A percentile compares a stretch with the other conserved stretches of the same genome.
phyloP scores from a whole-genome alignment of 2,113 vertebrate genomes.

The Phylloscopus trochilus region DNA sequence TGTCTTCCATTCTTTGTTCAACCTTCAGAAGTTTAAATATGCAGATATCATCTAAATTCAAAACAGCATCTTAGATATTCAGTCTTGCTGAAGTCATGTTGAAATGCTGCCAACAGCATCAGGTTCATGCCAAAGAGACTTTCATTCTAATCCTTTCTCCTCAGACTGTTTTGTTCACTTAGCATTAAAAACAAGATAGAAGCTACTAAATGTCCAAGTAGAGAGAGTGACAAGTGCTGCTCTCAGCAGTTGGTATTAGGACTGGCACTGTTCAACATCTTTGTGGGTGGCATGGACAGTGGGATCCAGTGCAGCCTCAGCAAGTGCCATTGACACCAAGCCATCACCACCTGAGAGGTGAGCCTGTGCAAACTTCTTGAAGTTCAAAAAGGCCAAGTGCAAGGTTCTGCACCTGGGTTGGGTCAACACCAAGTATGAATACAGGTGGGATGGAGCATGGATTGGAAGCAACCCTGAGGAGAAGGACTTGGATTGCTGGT shows the following conservation, averaged over 20 bases:
- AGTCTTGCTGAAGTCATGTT: not conserved
- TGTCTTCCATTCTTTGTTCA: not conserved
- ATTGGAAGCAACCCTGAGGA: not conserved
- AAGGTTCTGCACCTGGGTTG: not conserved
- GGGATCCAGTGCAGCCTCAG: not conserved
- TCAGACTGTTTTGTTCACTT: not conserved
- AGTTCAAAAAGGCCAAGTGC: not conserved
- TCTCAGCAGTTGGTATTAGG: not conserved
- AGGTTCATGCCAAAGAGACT: not conserved
- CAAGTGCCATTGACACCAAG: not conserved
- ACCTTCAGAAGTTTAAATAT: not conserved
- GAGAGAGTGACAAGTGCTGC: not conserved
- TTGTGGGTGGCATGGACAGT: not conserved
- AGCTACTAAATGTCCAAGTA: not conserved
- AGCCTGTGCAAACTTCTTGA: not conserved
- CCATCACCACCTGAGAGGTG: not conserved
- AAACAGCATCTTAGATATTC: not conserved
- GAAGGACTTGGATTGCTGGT: not conserved
- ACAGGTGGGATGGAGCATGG: accelerated
- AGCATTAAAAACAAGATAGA: not conserved
- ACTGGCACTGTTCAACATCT: not conserved
- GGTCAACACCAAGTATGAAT: not conserved
- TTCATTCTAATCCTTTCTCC: not conserved
- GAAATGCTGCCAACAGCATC: not conserved
- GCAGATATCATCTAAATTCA: not conserved